Percentiles rank a stretch among this genome's conserved stretches.
These are phyloP conservation scores for Zosterops lateralis DNA, from an alignment of 2,113 vertebrate species.

Conservation along the genomic window DNA sequence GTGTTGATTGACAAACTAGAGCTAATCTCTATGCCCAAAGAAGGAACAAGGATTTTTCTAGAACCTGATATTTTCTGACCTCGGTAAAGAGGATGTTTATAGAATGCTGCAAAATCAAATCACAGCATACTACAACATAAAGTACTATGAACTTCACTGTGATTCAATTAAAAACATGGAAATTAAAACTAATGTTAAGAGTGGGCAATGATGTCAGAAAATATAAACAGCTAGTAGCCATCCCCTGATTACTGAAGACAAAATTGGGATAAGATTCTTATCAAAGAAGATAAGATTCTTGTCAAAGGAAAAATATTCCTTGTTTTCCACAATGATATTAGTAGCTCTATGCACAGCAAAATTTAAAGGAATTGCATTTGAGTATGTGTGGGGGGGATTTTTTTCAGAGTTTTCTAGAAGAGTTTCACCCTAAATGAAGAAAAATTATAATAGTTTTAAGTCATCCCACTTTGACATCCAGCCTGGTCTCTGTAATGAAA, in stretches of 20 bases:
- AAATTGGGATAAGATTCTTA: neutral
- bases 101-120: neutral
- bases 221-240: neutral
- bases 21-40: neutral
- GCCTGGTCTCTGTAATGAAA: neutral
- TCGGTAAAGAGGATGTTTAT: neutral
- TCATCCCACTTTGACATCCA: neutral
- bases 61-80: neutral
- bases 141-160: neutral
- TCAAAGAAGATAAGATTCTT: neutral
- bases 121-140: neutral
- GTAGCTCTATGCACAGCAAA: neutral
- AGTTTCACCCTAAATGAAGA: neutral
- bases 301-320: neutral
- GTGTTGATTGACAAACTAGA: neutral
- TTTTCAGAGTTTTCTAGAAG: neutral
- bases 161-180: neutral
- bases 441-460: neutral
- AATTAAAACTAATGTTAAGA: neutral
- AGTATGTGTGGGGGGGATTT: accelerated
- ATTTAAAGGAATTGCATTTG: neutral
- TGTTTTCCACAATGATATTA: neutral
- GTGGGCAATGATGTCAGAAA: neutral
- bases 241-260: neutral
- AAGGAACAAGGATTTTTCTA: neutral